Evolutionary conservation across 1,140 invertebrate genomes (phyloP).

Genomic region (Monomorium pharaonis): DNA sequence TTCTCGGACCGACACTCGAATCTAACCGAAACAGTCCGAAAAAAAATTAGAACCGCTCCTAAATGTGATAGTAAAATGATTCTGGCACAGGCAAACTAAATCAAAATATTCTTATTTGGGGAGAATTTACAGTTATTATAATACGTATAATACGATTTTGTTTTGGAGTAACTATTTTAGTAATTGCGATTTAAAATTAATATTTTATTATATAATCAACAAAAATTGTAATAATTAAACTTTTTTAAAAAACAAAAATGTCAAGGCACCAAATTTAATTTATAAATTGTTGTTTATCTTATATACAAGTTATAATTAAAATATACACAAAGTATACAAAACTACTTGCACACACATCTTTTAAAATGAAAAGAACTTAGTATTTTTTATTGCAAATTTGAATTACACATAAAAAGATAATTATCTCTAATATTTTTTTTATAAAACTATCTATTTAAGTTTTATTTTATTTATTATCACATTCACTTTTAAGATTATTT

Average conservation of each 20-base stretch:
- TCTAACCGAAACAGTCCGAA: slow-evolving; percentile 41
- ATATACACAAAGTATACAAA: background rate
- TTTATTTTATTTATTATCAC: no score
- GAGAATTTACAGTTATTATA: background rate
- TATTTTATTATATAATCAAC: background rate
- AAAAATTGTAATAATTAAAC: background rate
- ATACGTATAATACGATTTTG: background rate
- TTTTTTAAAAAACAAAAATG: background rate
- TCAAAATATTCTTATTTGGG: background rate
- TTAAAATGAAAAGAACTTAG: no score
- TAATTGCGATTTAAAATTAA: background rate
- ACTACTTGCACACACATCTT: no score
- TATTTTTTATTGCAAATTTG: no score
- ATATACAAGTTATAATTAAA: background rate
- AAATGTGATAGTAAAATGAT: background rate
- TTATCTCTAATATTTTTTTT: no score
- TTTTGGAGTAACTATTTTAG: background rate
- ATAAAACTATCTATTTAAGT: no score
- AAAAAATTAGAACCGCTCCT: slow-evolving; percentile 11
- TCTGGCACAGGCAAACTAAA: background rate
- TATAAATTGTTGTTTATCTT: background rate
- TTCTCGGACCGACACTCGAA: slow-evolving; percentile 1
- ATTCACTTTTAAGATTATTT: no score
- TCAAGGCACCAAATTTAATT: background rate
- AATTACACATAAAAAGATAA: no score